Base-by-base conservation (phyloP, 1,140 invertebrate genomes). In the Nasonia vitripennis region DNA sequence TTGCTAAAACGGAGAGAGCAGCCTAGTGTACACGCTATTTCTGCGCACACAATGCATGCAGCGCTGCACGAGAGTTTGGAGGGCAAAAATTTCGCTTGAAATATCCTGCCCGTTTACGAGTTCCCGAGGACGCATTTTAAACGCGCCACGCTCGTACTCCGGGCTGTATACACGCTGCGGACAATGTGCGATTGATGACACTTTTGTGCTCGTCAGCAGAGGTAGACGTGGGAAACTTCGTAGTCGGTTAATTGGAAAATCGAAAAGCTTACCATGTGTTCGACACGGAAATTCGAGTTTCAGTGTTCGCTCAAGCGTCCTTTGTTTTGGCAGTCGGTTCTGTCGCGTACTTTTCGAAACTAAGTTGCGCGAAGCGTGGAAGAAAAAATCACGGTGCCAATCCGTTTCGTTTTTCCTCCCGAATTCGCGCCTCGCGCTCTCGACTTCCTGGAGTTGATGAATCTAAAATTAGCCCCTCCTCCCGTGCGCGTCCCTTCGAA, bases 1-100 rank as follows among this genome's bases (percentile, higher is more conserved):
- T 79, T 79, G 48, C 78, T 79, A 79, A 78, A 67, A 48, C 20
- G 48, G 74, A 71, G 70, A 71, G 31, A 71, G 70, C 34, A 5
- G 34, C 2, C 5, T 5, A 34, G 34, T 34, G 34, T 37, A 5
- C 34, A 34, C 2, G 34, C 5, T 34, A 34, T 34, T 3, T 2
- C 34, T 34, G 34, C 34, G 27, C 55, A 20, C 5, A 62, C 20
- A 20, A 9, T 2, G n/a, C 45, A n/a, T 27, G 48, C 20, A 51
- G 37, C 34, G 10, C 2, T n/a, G 7, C 4, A 45, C 11, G 6
- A 45, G 37, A 75, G 74, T 45, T 75, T 17, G 2, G 74, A 34
- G 37, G 37, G 27, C 17, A 2, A n/a, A 75, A 41, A 75, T 45
- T 75, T 34, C 37, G 37, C 37, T 75, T 6, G 27, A 62, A 62